Base-by-base conservation (phyloP, 2,797 vertebrate genomes). In the Paratrypauchen microcephalus region DNA sequence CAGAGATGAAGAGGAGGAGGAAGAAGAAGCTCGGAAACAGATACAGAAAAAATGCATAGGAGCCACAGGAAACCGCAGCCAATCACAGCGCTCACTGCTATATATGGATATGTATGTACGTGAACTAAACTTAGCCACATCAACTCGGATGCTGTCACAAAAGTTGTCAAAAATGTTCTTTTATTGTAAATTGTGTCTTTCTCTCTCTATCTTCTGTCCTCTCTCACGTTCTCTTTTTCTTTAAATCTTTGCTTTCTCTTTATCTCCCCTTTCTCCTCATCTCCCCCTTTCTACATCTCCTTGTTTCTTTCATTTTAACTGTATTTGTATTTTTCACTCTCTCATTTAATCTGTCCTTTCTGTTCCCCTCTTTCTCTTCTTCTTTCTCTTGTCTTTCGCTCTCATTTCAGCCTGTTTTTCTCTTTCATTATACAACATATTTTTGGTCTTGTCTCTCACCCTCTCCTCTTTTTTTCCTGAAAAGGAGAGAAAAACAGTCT, bases 61-160 rank as follows among this genome's bases (percentile, higher is more conserved):
- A 64, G 73, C 28, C 13, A 61, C 78, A 67, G 65, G 67, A 73
- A 62, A 65, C 75, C 16, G 41, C 13, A 65, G n/a, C 68, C 56
- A 78, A 66, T 70, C 56, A 45, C 41, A 45, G 13, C 4, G 41
- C 30, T 57, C 36, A 13, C 11, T 2, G 41, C 30, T 60, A 1
- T 23, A 19, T 12, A 16, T 45, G 24, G 18, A 1, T 41, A 5
- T 52, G 6, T 23, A 3, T 45, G 48, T 12, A n/a, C 47, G 21
- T 55, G 13, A 12, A 36, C 0, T 12, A 39, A 64, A 47, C 16
- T 47, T 19, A 47, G 61, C 2, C 61, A 26, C 36, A 1, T 2
- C 13, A 9, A 15, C 5, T 9, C 9, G 32, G 18, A 21, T 23
- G 11, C 26, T 19, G 60, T 41, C 19, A 28, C 24, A 18, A 30